Base-by-base conservation (phyloP, 2,113 vertebrate genomes). In the Xiphorhynchus elegans region DNA sequence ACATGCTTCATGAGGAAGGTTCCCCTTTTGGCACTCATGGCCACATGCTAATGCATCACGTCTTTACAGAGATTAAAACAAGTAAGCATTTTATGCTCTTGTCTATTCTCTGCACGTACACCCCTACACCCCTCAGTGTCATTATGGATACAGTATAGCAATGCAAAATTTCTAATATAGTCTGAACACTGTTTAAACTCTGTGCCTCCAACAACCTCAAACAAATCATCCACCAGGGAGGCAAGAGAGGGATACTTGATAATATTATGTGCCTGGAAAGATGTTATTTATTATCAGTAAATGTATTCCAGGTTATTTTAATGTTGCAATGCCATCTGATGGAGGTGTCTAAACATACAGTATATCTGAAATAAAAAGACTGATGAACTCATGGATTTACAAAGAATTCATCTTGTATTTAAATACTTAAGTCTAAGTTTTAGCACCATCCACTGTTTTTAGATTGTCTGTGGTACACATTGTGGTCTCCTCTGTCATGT, bases 281-380 rank as follows among this genome's bases (percentile, higher is more conserved):
- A 55, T 25, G 26, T 19, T 74, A 44, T 79, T 94, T 69, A 69
- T 62, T 77, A 77, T 20, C 62, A 31, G 31, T 40, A 70, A 88
- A 74, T 2, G 12, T 66, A 64, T 64, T 70, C 16, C 64, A 78
- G 75, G 62, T 77, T 84, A 74, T 81, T 82, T n/a, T 94, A 67
- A 90, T 19, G 42, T 52, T 93, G 90, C 37, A 78, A 92, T 86
- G 95, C 68, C 64, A 81, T 67, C 59, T 90, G 59, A 93, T 83
- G 77, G 83, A 94, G 49, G 15, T 62, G 15, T 60, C 56, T 75
- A 47, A 33, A 37, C 73, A 47, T 68, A 81, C 16, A 58, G 40
- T n/a, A 28, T 58, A 56, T 52, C 35, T 37, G 40, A 90, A 88
- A 33, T 68, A 77, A 42, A 91, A 63, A 91, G 39, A 69, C 18